A percentile compares a stretch with the other conserved stretches of the same genome.
Conservation (phyloP, 2,113 vertebrate genomes). For the Oenanthe melanoleuca region DNA sequence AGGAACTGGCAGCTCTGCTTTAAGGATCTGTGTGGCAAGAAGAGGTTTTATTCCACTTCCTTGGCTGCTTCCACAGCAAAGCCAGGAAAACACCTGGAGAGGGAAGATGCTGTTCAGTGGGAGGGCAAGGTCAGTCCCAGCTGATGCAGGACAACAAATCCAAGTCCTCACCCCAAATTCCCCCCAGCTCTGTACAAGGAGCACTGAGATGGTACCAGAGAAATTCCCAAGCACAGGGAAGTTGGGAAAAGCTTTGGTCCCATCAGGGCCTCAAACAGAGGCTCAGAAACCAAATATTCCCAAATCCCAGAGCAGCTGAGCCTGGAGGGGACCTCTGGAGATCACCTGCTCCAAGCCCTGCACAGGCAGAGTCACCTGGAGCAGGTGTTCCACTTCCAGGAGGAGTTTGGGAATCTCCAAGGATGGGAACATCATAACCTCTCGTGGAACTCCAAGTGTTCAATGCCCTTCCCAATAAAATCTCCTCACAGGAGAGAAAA, state of each 20-base stretch:
- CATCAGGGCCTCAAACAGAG: accelerated
- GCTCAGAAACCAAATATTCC: background rate
- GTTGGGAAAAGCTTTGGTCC: background rate
- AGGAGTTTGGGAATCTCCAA: background rate
- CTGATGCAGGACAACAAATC: background rate
- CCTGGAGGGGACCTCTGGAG: background rate
- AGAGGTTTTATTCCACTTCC: background rate
- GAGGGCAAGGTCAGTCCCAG: background rate
- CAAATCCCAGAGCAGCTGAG: background rate
- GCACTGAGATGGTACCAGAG: background rate
- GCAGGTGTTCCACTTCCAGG: background rate
- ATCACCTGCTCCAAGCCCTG: background rate
- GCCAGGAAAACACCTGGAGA: background rate
- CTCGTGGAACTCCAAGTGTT: background rate
- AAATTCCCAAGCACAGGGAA: background rate
- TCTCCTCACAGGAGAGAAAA: background rate
- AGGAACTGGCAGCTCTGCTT: background rate
- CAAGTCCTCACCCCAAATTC: accelerated
- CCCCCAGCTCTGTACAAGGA: background rate
- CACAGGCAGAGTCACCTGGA: background rate
- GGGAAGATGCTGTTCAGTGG: background rate
- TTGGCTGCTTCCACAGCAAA: background rate
- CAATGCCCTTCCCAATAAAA: background rate
- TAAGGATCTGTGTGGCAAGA: background rate
- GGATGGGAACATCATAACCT: background rate